phyloP scores from a whole-genome alignment of 1,140 invertebrate genomes.

The Dreissena polymorpha region DNA sequence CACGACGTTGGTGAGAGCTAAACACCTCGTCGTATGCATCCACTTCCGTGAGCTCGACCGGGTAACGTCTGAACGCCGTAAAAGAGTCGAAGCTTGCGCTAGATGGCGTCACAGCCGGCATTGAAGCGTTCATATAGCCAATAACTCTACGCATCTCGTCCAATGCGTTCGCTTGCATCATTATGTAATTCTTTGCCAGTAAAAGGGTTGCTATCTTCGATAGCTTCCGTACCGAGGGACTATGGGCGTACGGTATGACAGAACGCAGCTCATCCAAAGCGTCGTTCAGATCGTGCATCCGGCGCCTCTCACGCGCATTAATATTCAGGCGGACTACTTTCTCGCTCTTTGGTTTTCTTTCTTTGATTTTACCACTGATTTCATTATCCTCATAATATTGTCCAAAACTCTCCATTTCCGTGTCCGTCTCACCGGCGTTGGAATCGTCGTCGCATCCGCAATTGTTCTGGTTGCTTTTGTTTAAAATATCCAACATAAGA shows the following conservation, averaged over 20 bases:
- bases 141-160: conserved; percentile 78
- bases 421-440: neutral
- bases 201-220: conserved; percentile 99
- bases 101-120: neutral
- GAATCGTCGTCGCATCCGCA: conserved; percentile 43
- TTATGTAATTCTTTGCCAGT: conserved; percentile 98
- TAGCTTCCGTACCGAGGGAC: conserved; percentile 97
- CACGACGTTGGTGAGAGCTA: too few species aligned
- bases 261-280: conserved; percentile 78
- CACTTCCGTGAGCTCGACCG: neutral
- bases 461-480: conserved; percentile 27
- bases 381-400: conserved; percentile 58
- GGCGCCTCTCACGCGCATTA: conserved; percentile 78
- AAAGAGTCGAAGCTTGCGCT: neutral
- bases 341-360: conserved; percentile 56
- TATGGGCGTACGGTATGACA: conserved; percentile 87
- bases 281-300: conserved; percentile 80
- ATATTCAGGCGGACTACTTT: conserved; percentile 73
- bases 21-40: neutral
- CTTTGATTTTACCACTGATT: conserved; percentile 45
- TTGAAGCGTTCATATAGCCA: neutral
- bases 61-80: neutral
- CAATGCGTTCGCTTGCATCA: conserved; percentile 91
- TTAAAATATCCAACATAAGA: conserved; percentile 48
- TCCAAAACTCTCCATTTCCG: conserved; percentile 23